Evolutionary conservation across 2,113 vertebrate species (phyloP).

Genomic region (Orientallactaga bullata): DNA sequence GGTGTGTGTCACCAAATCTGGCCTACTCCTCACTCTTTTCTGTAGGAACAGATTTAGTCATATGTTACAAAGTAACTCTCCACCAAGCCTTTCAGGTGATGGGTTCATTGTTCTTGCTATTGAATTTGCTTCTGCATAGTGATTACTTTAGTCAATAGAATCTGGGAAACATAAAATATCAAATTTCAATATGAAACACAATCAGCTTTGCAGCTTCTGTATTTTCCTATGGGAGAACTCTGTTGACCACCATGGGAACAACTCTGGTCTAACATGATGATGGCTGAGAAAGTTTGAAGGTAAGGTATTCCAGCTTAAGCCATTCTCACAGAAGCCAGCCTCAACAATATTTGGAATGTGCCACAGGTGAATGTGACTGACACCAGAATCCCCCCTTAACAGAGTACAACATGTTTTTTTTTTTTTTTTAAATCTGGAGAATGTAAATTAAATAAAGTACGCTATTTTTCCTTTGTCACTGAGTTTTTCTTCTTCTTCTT

Average conservation of each 20-base stretch:
- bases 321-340: neutral
- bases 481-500: neutral
- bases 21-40: neutral
- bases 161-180: neutral
- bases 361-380: neutral
- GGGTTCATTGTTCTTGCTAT: neutral
- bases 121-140: neutral
- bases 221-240: neutral
- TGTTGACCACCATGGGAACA: fast-evolving
- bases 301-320: neutral
- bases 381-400: fast-evolving
- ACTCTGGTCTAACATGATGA: neutral
- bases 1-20: too few relatives aligned
- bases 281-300: neutral
- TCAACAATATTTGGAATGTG: neutral
- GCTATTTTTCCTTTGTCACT: neutral
- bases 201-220: neutral
- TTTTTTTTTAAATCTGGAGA: too few relatives aligned
- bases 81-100: neutral
- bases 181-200: neutral
- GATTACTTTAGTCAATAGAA: neutral
- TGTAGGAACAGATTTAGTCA: neutral
- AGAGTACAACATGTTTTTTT: neutral
- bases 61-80: neutral
- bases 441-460: neutral